These are phyloP conservation scores for Willisornis vidua DNA, from an alignment of 2,113 vertebrate genomes.

Conservation along the genomic window DNA sequence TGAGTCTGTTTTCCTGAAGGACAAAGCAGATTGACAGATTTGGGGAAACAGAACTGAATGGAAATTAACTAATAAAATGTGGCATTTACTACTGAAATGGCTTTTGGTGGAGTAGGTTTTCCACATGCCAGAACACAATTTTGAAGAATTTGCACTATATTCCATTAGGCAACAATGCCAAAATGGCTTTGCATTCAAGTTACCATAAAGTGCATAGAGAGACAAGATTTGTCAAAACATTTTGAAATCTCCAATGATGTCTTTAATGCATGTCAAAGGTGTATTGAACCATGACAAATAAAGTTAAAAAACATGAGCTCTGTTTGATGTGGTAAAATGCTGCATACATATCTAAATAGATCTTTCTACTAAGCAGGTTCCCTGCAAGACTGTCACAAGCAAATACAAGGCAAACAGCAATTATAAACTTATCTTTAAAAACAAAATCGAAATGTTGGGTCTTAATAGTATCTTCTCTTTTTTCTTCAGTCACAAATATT, in stretches of 20 bases:
- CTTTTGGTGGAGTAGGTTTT: not conserved
- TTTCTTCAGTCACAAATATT: not conserved
- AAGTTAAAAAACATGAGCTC: not conserved
- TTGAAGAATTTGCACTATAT: not conserved
- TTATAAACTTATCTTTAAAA: not conserved
- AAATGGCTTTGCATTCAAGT: constrained; percentile 1
- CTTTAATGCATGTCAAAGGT: not conserved
- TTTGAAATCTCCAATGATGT: not conserved
- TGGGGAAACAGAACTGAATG: not conserved
- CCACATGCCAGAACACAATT: not conserved
- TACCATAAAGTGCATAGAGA: not conserved
- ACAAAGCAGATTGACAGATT: not conserved
- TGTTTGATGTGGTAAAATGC: not conserved
- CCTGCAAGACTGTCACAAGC: not conserved
- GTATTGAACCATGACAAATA: not conserved
- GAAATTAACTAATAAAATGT: not conserved
- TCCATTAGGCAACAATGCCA: not conserved
- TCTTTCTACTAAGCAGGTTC: not conserved
- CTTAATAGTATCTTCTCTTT: not conserved
- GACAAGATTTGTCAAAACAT: constrained; percentile 20
- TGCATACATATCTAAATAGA: not conserved
- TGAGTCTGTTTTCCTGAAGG: not conserved
- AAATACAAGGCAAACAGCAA: not conserved
- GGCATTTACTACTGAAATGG: not conserved
- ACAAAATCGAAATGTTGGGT: not conserved